Evolutionary conservation across 2,888 invertebrate genomes (phyloP).

Genomic region (Chrysolina haemoptera): DNA sequence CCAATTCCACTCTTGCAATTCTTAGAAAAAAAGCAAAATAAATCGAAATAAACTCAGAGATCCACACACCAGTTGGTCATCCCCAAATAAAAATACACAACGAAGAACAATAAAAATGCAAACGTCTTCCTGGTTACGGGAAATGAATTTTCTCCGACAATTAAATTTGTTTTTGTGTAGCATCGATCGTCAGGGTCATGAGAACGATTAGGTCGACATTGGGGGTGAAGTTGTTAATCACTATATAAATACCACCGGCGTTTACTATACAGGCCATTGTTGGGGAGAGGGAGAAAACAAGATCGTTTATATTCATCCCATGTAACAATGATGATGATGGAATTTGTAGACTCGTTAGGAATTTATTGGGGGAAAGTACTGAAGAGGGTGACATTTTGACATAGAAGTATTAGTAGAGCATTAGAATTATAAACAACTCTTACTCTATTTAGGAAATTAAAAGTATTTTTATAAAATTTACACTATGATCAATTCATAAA

Average conservation of each 20-base stretch:
- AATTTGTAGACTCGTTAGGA: neutral
- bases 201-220: constrained; percentile 43
- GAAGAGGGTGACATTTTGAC: neutral
- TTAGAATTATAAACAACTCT: too few relatives aligned
- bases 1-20: neutral
- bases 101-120: constrained; percentile 24
- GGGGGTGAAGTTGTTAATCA: constrained; percentile 55
- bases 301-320: constrained; percentile 49
- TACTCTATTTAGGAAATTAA: too few relatives aligned
- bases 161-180: constrained; percentile 44
- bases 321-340: constrained; percentile 39
- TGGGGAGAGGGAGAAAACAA: constrained; percentile 38
- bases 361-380: neutral
- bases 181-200: constrained; percentile 44
- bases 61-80: neutral
- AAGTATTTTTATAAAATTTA: too few relatives aligned
- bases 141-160: constrained; percentile 37
- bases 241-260: constrained; percentile 54
- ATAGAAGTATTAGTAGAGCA: too few relatives aligned
- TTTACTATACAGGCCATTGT: constrained; percentile 46
- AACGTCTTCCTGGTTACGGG: constrained; percentile 15
- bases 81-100: constrained; percentile 18
- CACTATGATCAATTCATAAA: too few relatives aligned
- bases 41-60: neutral
- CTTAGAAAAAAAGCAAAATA: neutral